Conservation (phyloP, 2,797 vertebrate genomes). For the Florisuga fusca region DNA sequence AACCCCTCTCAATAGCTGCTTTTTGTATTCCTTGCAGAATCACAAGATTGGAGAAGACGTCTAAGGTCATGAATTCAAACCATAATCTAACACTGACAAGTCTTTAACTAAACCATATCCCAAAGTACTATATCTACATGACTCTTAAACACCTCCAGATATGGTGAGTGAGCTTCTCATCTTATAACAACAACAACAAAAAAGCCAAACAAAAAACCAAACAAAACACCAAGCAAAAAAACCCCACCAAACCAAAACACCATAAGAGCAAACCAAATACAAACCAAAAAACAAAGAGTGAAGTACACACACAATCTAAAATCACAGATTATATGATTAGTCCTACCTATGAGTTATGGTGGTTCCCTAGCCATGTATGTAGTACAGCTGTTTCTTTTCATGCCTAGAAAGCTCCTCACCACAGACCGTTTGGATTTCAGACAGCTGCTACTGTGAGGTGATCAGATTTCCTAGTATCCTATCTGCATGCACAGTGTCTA, state of each 20-base stretch:
- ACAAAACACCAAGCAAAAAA: not conserved
- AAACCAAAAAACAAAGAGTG: not conserved
- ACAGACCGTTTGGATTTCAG: not conserved
- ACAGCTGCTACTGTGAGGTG: not conserved
- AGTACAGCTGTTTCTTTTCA: not conserved
- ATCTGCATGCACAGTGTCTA: not conserved
- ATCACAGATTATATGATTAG: not conserved
- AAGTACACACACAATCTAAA: not conserved
- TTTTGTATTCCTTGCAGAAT: not conserved
- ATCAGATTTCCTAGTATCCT: accelerated
- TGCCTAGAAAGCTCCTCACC: not conserved
- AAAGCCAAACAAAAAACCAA: not conserved
- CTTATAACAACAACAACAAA: no score
- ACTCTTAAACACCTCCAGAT: no score
- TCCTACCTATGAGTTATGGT: not conserved
- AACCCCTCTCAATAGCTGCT: not conserved
- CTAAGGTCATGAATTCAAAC: no score
- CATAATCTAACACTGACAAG: no score
- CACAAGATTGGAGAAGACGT: no score
- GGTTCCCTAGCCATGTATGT: not conserved
- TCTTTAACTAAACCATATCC: no score
- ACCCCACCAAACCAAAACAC: not conserved
- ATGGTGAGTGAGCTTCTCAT: not conserved
- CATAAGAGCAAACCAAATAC: not conserved
- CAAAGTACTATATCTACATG: no score